Conservation (phyloP, 1,140 invertebrate genomes). For the Augochlora pura region DNA sequence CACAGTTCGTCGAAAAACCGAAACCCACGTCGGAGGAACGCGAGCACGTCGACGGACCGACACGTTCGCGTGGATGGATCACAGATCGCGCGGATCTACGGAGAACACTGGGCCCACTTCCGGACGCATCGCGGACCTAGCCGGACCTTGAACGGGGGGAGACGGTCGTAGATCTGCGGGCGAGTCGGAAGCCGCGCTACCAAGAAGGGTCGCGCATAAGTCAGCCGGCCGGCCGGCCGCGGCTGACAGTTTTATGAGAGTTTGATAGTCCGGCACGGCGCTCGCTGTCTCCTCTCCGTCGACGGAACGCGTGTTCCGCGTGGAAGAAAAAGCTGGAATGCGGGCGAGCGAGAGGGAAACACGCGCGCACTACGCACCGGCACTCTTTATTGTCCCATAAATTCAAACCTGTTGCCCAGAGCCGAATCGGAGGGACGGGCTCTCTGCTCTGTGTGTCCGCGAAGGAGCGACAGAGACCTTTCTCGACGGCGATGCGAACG, state of each 20-base stretch:
- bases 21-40: no score
- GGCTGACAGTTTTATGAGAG: conserved; percentile 81
- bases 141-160: neutral
- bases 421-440: conserved; percentile 61
- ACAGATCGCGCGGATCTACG: neutral
- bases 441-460: neutral
- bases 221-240: conserved; percentile 73
- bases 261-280: conserved; percentile 76
- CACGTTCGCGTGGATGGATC: neutral
- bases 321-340: neutral
- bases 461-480: conserved; percentile 50
- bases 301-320: no score
- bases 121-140: neutral
- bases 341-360: conserved; percentile 60
- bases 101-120: conserved; percentile 8
- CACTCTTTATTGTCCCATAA: conserved; percentile 81
- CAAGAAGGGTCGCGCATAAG: conserved; percentile 76
- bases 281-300: conserved; percentile 33
- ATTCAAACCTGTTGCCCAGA: conserved; percentile 80
- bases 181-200: conserved; percentile 13
- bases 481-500: conserved; percentile 26
- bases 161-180: neutral
- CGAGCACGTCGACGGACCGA: no score
- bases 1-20: no score
- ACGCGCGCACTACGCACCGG: conserved; percentile 75